Percentiles rank a stretch among this genome's conserved stretches.
phyloP scores from a whole-genome alignment of 2,797 vertebrate species.

The Danio tinwini region DNA sequence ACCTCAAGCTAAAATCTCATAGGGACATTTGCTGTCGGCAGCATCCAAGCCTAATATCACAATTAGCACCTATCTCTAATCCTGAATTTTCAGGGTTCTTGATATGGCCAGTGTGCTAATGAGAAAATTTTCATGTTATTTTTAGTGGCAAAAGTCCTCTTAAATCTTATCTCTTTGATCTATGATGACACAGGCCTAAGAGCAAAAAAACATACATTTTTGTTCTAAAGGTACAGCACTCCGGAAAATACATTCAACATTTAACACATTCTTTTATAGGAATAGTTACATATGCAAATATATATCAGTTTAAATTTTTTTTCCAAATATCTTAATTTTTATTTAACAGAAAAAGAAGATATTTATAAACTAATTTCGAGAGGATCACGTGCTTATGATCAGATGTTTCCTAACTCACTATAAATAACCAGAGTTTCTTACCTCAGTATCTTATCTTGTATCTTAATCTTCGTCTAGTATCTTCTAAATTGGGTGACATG shows the following conservation, averaged over 20 bases:
- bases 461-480: too few species aligned
- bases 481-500: too few species aligned
- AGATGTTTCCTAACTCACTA: too few species aligned
- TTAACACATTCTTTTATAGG: too few species aligned
- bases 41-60: constrained; percentile 34
- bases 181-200: constrained; percentile 14
- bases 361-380: too few species aligned
- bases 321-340: too few species aligned
- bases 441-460: too few species aligned
- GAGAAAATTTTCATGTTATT: constrained; percentile 35
- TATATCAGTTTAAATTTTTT: too few species aligned
- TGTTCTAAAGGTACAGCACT: not conserved
- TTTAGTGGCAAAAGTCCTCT: constrained; percentile 24
- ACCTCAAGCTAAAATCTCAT: constrained; percentile 48
- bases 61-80: constrained; percentile 30
- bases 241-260: not conserved
- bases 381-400: too few species aligned
- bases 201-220: not conserved
- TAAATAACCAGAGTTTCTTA: too few species aligned
- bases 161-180: constrained; percentile 26
- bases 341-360: too few species aligned
- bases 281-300: too few species aligned
- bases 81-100: constrained; percentile 9
- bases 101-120: constrained; percentile 23
- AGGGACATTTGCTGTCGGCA: constrained; percentile 43